A percentile compares a stretch with the other conserved stretches of the same genome.
Evolutionary conservation across 2,113 vertebrate species (phyloP).

Genomic region (Oxyruncus cristatus): DNA sequence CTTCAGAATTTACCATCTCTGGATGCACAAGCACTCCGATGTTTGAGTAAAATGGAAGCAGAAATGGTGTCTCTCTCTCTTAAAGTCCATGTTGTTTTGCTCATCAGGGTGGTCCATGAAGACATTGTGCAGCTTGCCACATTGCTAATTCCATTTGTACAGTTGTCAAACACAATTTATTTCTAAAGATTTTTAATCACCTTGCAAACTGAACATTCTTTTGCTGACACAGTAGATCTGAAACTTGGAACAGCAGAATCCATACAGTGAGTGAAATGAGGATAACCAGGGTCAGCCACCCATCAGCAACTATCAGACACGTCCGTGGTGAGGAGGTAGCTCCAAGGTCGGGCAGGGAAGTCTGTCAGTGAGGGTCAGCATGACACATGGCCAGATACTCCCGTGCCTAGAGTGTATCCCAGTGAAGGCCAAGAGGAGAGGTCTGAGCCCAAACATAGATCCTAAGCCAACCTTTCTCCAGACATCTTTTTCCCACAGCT

Average conservation of each 20-base stretch:
- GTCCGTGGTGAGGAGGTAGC: not conserved
- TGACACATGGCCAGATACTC: not conserved
- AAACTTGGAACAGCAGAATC: not conserved
- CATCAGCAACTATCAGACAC: not conserved
- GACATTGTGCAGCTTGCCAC: not conserved
- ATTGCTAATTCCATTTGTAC: conserved; percentile 2
- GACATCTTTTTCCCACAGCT: not conserved
- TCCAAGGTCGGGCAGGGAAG: not conserved
- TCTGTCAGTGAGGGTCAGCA: not conserved
- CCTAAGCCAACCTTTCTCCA: not conserved
- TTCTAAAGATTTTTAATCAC: not conserved
- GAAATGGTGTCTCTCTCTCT: not conserved
- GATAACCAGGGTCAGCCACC: not conserved
- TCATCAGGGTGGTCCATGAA: not conserved
- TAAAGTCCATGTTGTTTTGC: not conserved
- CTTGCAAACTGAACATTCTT: not conserved
- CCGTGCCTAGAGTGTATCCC: not conserved
- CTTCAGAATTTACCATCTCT: not conserved
- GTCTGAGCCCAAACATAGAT: not conserved
- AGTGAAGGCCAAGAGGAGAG: not conserved
- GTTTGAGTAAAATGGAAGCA: not conserved
- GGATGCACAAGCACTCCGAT: not conserved
- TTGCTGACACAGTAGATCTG: not conserved
- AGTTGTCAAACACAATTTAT: not conserved
- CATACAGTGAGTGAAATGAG: not conserved